Percentiles rank a stretch among this genome's conserved stretches.
phyloP scores from a whole-genome alignment of 2,797 vertebrate genomes.

The Peromyscus melanophrys region DNA sequence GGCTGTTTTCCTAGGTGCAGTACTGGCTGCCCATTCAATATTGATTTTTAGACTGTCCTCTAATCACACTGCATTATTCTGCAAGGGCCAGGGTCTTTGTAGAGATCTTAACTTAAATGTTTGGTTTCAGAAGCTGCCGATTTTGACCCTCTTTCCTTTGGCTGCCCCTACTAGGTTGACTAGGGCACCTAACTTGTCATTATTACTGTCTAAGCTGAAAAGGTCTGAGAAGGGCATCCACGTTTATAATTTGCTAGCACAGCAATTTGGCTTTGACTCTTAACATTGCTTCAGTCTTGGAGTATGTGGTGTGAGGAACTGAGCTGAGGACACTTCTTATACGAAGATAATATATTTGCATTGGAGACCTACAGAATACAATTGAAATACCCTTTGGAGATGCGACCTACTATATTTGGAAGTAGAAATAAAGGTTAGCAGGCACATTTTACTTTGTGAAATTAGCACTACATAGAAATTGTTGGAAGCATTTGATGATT shows the following conservation, averaged over 20 bases:
- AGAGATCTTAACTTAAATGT: slow-evolving; percentile 34
- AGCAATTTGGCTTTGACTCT: slow-evolving; percentile 31
- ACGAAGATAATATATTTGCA: background rate
- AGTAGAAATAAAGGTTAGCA: slow-evolving; percentile 51
- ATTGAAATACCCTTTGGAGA: background rate
- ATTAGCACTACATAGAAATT: background rate
- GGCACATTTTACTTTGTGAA: slow-evolving; percentile 32
- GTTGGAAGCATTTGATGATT: background rate
- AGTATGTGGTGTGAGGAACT: background rate
- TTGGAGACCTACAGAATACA: background rate
- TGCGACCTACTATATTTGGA: background rate
- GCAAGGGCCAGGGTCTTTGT: slow-evolving; percentile 1
- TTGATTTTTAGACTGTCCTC: slow-evolving; percentile 21
- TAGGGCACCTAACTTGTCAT: background rate
- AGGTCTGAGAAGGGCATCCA: background rate
- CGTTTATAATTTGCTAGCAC: background rate
- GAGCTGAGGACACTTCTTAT: slow-evolving; percentile 36
- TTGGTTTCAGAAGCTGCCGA: slow-evolving; percentile 61
- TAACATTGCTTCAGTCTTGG: background rate
- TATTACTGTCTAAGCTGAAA: background rate
- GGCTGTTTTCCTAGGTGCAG: slow-evolving; percentile 43
- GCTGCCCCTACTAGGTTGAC: background rate
- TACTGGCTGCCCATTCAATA: slow-evolving; percentile 12
- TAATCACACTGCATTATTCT: slow-evolving; percentile 27
- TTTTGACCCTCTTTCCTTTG: background rate